phyloP scores from a whole-genome alignment of 2,113 vertebrate species.

The Peromyscus polionotus region DNA sequence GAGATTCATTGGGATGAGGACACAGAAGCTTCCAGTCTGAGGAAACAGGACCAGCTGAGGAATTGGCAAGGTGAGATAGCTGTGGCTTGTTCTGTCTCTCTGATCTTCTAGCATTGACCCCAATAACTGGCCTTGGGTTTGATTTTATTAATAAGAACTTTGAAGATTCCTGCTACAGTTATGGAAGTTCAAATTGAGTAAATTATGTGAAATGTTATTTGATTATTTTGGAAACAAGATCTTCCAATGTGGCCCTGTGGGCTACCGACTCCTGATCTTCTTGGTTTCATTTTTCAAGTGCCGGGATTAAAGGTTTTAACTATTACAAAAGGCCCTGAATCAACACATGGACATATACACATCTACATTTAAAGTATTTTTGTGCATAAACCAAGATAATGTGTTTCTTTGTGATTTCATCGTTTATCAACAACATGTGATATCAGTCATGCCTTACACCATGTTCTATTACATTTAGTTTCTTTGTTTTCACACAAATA shows the following conservation, averaged over 20 bases:
- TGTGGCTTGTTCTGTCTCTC: too few species aligned
- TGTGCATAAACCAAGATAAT: background rate
- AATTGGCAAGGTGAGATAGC: too few species aligned
- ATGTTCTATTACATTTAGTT: background rate
- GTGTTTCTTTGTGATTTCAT: background rate
- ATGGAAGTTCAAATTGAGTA: background rate
- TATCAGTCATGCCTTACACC: background rate
- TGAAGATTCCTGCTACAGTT: too few species aligned
- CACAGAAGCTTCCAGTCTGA: too few species aligned
- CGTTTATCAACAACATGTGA: background rate
- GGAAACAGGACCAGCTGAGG: too few species aligned
- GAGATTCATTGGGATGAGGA: too few species aligned
- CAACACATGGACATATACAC: background rate
- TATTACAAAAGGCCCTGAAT: background rate
- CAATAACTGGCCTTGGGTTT: too few species aligned
- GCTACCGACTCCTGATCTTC: background rate
- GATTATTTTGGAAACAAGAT: background rate
- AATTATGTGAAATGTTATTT: background rate
- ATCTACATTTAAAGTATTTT: background rate
- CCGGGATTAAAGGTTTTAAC: background rate
- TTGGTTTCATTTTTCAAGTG: background rate
- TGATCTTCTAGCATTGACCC: too few species aligned
- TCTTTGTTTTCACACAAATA: constrained; percentile 21
- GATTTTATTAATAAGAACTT: too few species aligned
- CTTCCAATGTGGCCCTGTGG: background rate